These are phyloP conservation scores for Pheosia tremula DNA, from an alignment of 2,888 invertebrate genomes.

Conservation along the genomic window DNA sequence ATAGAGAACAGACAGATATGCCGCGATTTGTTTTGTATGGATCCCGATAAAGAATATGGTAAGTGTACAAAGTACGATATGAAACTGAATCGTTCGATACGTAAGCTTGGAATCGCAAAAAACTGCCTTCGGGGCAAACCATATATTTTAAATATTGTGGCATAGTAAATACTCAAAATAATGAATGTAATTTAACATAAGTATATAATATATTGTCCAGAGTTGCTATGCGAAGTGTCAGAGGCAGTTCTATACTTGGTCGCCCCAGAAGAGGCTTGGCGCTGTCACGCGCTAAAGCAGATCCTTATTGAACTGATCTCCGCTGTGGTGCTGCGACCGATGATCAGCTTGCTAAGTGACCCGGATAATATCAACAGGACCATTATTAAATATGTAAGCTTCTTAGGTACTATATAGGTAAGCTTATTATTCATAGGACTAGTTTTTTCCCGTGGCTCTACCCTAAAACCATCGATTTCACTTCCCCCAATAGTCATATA, in stretches of 20 bases:
- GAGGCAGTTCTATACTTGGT: constrained; percentile 93
- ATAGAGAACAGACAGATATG: constrained; percentile 92
- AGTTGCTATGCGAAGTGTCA: constrained; percentile 91
- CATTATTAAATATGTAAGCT: constrained; percentile 93
- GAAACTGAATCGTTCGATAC: too few relatives aligned
- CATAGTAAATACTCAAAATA: too few relatives aligned
- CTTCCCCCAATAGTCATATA: too few relatives aligned
- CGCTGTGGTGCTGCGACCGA: constrained; percentile 89
- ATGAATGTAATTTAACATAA: too few relatives aligned
- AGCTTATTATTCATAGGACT: too few relatives aligned
- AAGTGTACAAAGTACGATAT: constrained; percentile 28
- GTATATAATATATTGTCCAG: constrained; percentile 64
- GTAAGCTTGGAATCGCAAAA: too few relatives aligned
- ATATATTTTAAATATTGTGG: too few relatives aligned
- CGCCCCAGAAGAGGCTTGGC: constrained; percentile 93
- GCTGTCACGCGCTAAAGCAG: constrained; percentile 91
- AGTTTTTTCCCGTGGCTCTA: too few relatives aligned
- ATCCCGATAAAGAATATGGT: constrained; percentile 87
- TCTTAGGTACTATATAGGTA: too few relatives aligned
- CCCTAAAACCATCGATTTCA: too few relatives aligned
- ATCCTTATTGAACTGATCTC: constrained; percentile 89
- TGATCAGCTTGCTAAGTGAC: constrained; percentile 90
- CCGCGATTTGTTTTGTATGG: constrained; percentile 91
- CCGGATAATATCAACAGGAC: constrained; percentile 96
- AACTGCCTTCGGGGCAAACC: too few relatives aligned